phyloP scores from a whole-genome alignment of 2,888 invertebrate species.

The Ellobium chinense region DNA sequence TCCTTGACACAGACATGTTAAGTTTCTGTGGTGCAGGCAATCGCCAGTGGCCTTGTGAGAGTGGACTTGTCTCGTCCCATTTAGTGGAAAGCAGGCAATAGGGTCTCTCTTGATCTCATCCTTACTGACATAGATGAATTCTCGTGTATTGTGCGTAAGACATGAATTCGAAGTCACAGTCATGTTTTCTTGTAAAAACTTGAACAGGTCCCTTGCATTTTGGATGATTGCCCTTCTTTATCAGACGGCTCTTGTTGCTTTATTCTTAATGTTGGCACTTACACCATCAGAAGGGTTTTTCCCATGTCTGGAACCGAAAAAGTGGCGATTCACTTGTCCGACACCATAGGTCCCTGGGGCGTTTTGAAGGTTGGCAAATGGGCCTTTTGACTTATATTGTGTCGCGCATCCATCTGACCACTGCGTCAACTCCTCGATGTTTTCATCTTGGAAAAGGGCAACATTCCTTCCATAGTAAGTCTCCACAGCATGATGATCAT shows the following conservation, averaged over 20 bases:
- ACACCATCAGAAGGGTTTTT: slow-evolving; percentile 6
- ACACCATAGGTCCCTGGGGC: background rate
- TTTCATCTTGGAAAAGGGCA: background rate
- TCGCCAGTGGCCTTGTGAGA: background rate
- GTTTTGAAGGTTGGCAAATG: background rate
- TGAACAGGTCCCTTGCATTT: background rate
- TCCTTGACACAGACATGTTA: background rate
- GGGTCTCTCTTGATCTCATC: background rate
- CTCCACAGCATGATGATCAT: slow-evolving; percentile 1
- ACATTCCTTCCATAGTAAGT: background rate
- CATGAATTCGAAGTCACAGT: background rate
- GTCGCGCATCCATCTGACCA: slow-evolving; percentile 7
- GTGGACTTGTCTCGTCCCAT: background rate
- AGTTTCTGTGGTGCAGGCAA: background rate
- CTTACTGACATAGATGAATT: background rate
- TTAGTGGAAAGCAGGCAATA: background rate
- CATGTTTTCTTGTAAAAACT: background rate
- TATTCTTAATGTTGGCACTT: background rate
- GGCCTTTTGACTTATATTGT: background rate
- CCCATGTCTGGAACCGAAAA: slow-evolving; percentile 20
- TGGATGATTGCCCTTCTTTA: slow-evolving; percentile 1
- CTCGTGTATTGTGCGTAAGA: background rate
- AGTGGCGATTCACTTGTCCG: background rate
- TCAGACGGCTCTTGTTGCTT: background rate
- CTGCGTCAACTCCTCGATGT: background rate